phyloP scores from a whole-genome alignment of 2,113 vertebrate genomes.

The Phalacrocorax pelagicus region DNA sequence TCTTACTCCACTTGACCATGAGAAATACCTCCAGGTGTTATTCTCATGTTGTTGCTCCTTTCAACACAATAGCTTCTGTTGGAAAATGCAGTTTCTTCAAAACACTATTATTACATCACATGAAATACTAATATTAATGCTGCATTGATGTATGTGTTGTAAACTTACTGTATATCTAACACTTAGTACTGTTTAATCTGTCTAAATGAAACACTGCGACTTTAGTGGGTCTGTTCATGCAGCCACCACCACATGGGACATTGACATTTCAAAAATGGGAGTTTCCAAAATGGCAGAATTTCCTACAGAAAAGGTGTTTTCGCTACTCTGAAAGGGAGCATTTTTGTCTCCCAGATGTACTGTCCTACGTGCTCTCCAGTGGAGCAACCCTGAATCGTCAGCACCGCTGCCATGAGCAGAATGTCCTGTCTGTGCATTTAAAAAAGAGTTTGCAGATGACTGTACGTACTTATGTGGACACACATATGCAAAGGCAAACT shows the following conservation, averaged over 20 bases:
- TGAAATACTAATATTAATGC: neutral
- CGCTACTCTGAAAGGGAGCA: neutral
- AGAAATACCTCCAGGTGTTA: constrained; percentile 41
- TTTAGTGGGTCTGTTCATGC: neutral
- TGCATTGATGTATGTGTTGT: neutral
- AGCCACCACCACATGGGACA: rapidly evolving
- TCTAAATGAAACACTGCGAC: neutral
- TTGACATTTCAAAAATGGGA: neutral
- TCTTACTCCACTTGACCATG: constrained; percentile 34
- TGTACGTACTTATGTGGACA: no score
- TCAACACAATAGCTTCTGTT: neutral
- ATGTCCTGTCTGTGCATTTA: neutral
- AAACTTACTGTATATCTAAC: neutral
- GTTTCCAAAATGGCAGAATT: neutral
- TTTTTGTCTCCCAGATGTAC: no score
- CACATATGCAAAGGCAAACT: neutral
- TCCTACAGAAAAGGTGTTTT: neutral
- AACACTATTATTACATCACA: neutral
- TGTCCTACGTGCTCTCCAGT: neutral
- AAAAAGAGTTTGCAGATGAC: neutral
- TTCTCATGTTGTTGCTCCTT: neutral
- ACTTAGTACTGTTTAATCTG: neutral
- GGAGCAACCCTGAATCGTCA: no score
- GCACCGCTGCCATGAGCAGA: neutral
- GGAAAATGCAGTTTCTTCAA: neutral